Conservation (phyloP, 2,113 vertebrate species). For the Amblyornis subalaris region DNA sequence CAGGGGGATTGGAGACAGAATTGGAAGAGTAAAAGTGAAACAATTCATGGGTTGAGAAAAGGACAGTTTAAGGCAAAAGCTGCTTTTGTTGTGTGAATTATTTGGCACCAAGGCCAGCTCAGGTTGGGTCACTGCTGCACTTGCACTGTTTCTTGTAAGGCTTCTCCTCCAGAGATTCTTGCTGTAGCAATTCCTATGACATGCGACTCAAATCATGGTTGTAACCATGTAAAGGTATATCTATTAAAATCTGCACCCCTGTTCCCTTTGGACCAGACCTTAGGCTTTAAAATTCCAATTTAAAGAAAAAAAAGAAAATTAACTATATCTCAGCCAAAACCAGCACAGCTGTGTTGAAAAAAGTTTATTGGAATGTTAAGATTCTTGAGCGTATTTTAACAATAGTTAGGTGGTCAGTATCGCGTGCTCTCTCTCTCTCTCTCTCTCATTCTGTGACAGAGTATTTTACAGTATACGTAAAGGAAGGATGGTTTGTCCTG, state of each 20-base stretch:
- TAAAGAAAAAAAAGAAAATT: background rate
- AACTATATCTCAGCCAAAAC: background rate
- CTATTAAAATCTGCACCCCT: background rate
- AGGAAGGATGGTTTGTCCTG: background rate
- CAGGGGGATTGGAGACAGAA: background rate
- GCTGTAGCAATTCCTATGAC: background rate
- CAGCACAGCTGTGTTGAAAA: background rate
- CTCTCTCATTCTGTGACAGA: background rate
- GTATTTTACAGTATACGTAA: background rate
- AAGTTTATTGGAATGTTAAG: background rate
- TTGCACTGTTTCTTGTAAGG: background rate
- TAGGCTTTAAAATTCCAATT: background rate
- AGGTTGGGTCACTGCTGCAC: background rate
- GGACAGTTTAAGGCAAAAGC: background rate
- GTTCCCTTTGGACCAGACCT: background rate
- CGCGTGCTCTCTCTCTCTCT: too few species aligned
- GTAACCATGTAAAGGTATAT: background rate
- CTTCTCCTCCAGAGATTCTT: background rate
- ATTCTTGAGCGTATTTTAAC: background rate
- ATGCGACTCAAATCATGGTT: background rate
- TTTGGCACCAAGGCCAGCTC: background rate
- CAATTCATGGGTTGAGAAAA: accelerated
- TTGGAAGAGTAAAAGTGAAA: background rate
- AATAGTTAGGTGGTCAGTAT: background rate
- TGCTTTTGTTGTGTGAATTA: background rate